Evolutionary conservation across 2,888 invertebrate species (phyloP).

Genomic region (Steinernema hermaphroditum): DNA sequence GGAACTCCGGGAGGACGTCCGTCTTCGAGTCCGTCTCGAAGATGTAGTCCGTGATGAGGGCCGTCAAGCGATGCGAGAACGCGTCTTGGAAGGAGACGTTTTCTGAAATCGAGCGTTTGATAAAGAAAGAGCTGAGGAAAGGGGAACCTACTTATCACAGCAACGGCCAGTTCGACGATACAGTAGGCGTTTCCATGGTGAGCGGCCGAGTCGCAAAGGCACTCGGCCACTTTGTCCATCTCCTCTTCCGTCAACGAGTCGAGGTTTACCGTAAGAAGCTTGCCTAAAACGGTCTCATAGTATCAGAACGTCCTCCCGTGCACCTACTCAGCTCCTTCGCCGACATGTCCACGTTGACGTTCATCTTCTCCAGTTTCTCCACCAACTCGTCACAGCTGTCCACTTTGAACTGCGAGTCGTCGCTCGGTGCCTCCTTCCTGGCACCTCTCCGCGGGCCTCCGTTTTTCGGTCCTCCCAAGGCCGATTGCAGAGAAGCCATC

Average conservation of each 20-base stretch:
- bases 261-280: background rate
- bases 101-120: background rate
- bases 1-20: slow-evolving; percentile 11
- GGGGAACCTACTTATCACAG: slow-evolving; percentile 41
- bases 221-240: slow-evolving; percentile 2
- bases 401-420: slow-evolving; percentile 4
- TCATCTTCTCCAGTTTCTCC: background rate
- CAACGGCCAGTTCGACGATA: slow-evolving; percentile 41
- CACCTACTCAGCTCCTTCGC: background rate
- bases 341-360: slow-evolving; percentile 5
- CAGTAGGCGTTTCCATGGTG: slow-evolving; percentile 46
- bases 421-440: background rate
- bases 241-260: background rate
- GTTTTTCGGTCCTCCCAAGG: background rate
- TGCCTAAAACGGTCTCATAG: background rate
- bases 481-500: background rate
- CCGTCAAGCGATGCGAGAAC: background rate
- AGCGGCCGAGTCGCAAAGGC: slow-evolving; percentile 35
- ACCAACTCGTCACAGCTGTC: slow-evolving; percentile 14
- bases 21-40: background rate
- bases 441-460: background rate
- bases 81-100: background rate
- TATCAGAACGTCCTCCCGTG: background rate
- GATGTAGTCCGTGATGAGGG: background rate
- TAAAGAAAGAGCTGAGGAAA: background rate